A percentile compares a stretch with the other conserved stretches of the same genome.
Evolutionary conservation across 2,797 vertebrate species (phyloP).

Genomic region (Malurus leucopterus): DNA sequence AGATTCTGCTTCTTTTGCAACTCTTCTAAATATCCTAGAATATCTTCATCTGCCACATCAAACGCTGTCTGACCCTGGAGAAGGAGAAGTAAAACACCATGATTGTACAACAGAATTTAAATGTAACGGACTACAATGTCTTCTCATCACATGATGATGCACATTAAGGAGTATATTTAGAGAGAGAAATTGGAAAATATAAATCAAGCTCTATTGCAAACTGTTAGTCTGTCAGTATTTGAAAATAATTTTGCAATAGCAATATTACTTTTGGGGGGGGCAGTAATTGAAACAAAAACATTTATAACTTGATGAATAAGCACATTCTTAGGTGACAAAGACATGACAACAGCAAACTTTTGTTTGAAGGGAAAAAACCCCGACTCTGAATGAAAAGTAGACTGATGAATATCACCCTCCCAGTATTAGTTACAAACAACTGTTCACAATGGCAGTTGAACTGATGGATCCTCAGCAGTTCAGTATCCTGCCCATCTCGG

Average conservation of each 20-base stretch:
- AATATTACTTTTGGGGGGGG: neutral
- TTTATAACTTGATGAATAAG: neutral
- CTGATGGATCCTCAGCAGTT: neutral
- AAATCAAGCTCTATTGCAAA: conserved; percentile 23
- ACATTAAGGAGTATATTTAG: neutral
- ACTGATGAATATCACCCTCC: neutral
- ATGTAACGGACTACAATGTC: neutral
- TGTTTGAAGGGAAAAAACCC: neutral
- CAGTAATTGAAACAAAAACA: neutral
- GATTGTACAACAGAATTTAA: neutral
- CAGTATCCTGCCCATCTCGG: neutral
- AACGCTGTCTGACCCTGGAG: conserved; percentile 93
- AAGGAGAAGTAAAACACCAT: neutral
- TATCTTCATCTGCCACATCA: conserved; percentile 97
- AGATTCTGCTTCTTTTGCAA: conserved; percentile 97
- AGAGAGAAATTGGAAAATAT: neutral
- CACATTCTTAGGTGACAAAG: neutral
- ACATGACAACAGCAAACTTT: neutral
- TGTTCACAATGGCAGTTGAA: neutral
- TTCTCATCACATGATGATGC: neutral
- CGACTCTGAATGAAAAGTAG: neutral
- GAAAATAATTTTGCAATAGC: neutral
- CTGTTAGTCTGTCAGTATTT: conserved; percentile 14
- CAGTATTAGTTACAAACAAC: neutral
- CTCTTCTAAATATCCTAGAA: conserved; percentile 96